Conservation (phyloP, 1,140 invertebrate species). For the Drosophila hydei region DNA sequence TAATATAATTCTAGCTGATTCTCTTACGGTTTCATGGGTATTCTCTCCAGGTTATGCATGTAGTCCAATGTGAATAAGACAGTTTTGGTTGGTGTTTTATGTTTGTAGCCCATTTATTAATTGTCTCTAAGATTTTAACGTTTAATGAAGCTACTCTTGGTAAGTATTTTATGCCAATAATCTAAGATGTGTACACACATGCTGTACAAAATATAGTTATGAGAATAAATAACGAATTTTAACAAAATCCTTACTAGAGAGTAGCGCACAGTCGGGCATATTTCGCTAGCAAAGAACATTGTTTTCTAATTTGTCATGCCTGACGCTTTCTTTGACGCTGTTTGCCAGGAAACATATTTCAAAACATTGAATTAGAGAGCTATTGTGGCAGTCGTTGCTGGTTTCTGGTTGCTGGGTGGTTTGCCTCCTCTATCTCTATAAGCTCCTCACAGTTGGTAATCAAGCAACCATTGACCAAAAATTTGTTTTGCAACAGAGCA, state of each 20-base stretch:
- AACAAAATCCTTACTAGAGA: background rate
- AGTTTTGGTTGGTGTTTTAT: no score
- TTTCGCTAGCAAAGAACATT: no score
- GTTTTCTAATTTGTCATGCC: slow-evolving; percentile 67
- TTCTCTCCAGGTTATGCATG: no score
- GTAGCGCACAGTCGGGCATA: background rate
- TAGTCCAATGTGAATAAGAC: no score
- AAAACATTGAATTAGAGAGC: slow-evolving; percentile 52
- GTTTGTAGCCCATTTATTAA: no score
- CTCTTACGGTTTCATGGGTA: background rate
- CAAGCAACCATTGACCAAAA: slow-evolving; percentile 47
- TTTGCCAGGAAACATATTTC: slow-evolving; percentile 34
- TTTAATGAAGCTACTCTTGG: no score
- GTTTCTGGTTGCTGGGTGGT: background rate
- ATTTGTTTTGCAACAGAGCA: slow-evolving; percentile 21
- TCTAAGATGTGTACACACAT: no score
- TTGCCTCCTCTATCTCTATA: slow-evolving; percentile 3
- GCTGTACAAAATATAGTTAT: no score
- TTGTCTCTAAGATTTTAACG: no score
- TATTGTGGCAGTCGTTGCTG: slow-evolving; percentile 47
- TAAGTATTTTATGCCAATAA: no score
- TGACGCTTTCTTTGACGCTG: slow-evolving; percentile 2
- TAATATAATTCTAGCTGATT: background rate
- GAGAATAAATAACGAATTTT: no score
- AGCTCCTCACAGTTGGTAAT: slow-evolving; percentile 56